A percentile compares a stretch with the other conserved stretches of the same genome.
phyloP scores from a whole-genome alignment of 2,797 vertebrate genomes.

The Bufotes viridis region DNA sequence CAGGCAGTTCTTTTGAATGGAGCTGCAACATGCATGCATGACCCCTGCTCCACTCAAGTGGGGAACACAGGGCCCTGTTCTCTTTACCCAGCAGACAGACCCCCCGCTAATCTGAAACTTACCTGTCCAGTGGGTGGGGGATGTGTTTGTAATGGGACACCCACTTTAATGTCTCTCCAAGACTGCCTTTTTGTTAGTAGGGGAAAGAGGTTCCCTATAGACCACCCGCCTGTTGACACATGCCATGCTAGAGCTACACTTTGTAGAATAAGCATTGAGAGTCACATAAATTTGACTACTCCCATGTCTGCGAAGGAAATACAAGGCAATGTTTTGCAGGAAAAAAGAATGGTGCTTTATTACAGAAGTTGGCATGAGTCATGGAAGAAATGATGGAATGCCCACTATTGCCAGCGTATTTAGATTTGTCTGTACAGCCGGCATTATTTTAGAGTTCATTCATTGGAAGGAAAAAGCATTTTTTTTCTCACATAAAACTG shows the following conservation, averaged over 20 bases:
- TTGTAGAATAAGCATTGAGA: not conserved
- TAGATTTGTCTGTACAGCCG: not conserved
- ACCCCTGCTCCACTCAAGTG: too few relatives aligned
- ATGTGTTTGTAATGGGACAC: too few relatives aligned
- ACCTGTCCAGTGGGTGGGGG: too few relatives aligned
- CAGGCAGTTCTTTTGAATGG: too few relatives aligned
- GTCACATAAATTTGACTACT: not conserved
- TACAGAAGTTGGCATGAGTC: constrained; percentile 12
- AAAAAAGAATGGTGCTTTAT: constrained; percentile 9
- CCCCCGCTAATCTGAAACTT: too few relatives aligned
- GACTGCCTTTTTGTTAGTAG: too few relatives aligned
- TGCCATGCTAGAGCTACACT: not conserved
- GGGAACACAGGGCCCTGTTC: too few relatives aligned
- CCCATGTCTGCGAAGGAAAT: constrained; percentile 16
- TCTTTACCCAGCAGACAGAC: too few relatives aligned
- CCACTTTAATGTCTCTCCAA: too few relatives aligned
- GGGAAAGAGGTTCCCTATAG: too few relatives aligned
- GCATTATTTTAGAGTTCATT: not conserved
- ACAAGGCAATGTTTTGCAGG: not conserved
- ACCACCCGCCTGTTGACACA: not conserved
- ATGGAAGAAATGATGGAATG: constrained; percentile 17
- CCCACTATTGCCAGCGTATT: not conserved
- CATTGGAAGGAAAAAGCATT: not conserved
- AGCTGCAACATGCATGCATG: too few relatives aligned
- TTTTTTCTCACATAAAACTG: not conserved